Evolutionary conservation across 2,797 vertebrate species (phyloP).

Genomic region (Denticeps clupeoides): DNA sequence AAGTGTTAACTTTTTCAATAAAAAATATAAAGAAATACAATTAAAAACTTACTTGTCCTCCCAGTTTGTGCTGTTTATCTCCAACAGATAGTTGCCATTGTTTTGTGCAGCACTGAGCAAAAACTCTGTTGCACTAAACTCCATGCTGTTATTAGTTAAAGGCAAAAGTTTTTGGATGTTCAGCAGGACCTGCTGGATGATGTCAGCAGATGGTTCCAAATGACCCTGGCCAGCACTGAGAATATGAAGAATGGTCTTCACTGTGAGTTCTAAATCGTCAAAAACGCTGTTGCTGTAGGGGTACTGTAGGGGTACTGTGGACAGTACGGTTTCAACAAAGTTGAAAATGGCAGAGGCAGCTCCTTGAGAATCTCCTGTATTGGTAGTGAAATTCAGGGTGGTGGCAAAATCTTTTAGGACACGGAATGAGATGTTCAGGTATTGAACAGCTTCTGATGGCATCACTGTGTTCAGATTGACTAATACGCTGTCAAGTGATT

Average conservation of each 20-base stretch:
- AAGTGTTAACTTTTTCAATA: constrained; percentile 3
- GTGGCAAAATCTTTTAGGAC: constrained; percentile 23
- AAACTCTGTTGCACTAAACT: constrained; percentile 11
- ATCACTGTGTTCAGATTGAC: constrained; percentile 15
- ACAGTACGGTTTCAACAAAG: constrained; percentile 25
- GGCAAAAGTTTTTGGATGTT: constrained; percentile 21
- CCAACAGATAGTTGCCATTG: constrained; percentile 20
- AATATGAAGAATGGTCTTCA: constrained; percentile 21
- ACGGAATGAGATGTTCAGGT: constrained; percentile 24
- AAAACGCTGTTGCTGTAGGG: constrained; percentile 12
- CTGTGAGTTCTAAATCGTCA: constrained; percentile 18
- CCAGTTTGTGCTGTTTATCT: constrained; percentile 34
- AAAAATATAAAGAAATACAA: constrained; percentile 8
- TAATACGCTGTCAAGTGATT: constrained; percentile 14
- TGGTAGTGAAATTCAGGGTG: constrained; percentile 21
- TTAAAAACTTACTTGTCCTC: constrained; percentile 30
- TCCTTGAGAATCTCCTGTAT: constrained; percentile 3
- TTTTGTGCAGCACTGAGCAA: constrained; percentile 20
- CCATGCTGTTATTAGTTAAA: constrained; percentile 14
- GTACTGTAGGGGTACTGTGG: constrained; percentile 3
- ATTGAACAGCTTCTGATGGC: constrained; percentile 13
- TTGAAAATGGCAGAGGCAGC: constrained; percentile 7
- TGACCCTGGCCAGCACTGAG: constrained; percentile 10
- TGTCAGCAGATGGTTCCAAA: constrained; percentile 8
- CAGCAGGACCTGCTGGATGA: constrained; percentile 24